Percentiles rank a stretch among this genome's conserved stretches.
phyloP scores from a whole-genome alignment of 2,797 vertebrate species.

The Channallabes apus region DNA sequence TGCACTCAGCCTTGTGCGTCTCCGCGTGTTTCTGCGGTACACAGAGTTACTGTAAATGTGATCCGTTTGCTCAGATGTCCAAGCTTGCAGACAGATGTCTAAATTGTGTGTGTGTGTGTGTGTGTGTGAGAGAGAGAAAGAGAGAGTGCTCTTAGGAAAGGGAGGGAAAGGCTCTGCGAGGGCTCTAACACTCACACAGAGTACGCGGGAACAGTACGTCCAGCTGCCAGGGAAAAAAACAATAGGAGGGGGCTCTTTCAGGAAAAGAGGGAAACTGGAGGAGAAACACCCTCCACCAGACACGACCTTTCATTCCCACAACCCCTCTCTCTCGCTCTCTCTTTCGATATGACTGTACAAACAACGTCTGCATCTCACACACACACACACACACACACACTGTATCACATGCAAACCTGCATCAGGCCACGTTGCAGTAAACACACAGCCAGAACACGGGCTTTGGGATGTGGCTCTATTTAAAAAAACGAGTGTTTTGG shows the following conservation, averaged over 20 bases:
- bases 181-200: slow-evolving; percentile 30
- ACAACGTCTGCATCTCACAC: slow-evolving; percentile 49
- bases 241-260: slow-evolving; percentile 66
- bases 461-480: background rate
- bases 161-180: slow-evolving; percentile 46
- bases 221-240: slow-evolving; percentile 66
- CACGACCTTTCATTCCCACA: slow-evolving; percentile 52
- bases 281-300: slow-evolving; percentile 68
- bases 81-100: slow-evolving; percentile 39
- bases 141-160: slow-evolving; percentile 40
- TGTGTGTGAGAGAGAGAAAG: slow-evolving; percentile 16
- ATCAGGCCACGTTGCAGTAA: slow-evolving; percentile 40
- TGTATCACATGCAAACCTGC: slow-evolving; percentile 66
- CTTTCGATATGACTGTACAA: slow-evolving; percentile 54
- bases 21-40: slow-evolving; percentile 35
- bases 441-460: slow-evolving; percentile 15
- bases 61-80: slow-evolving; percentile 19
- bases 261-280: slow-evolving; percentile 69
- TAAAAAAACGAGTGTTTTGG: slow-evolving; percentile 4
- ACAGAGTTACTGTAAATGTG: slow-evolving; percentile 34
- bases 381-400: slow-evolving; percentile 65
- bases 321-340: slow-evolving; percentile 44
- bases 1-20: slow-evolving; percentile 18
- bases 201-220: slow-evolving; percentile 55
- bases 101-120: too few relatives aligned